Conservation (phyloP, 2,797 vertebrate species). For the Enteromius thamalakanensis region DNA sequence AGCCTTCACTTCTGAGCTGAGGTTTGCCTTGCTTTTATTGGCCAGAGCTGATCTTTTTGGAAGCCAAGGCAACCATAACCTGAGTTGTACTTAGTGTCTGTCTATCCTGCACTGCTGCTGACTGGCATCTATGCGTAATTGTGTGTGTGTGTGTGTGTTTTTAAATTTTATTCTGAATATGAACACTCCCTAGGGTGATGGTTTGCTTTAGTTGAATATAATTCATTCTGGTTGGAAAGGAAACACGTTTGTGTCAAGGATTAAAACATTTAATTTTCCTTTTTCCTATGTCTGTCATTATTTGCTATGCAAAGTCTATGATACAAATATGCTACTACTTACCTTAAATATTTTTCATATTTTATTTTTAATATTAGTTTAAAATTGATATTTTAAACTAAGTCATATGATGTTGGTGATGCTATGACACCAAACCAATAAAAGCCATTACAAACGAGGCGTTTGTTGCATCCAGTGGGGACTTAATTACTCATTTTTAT, state of each 20-base stretch:
- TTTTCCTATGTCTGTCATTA: neutral
- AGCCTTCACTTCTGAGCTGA: conserved; percentile 57
- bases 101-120: conserved; percentile 52
- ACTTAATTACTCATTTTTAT: no score
- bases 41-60: conserved; percentile 56
- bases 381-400: neutral
- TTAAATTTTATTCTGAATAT: neutral
- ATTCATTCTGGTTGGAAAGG: neutral
- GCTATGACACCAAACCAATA: no score
- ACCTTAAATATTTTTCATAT: neutral
- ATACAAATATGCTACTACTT: neutral
- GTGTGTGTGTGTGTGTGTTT: neutral
- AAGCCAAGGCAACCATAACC: conserved; percentile 61
- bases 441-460: no score
- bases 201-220: neutral
- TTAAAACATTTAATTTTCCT: neutral
- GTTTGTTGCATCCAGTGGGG: no score
- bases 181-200: neutral
- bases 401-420: no score
- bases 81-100: conserved; percentile 61
- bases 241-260: neutral
- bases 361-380: neutral
- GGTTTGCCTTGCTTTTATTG: conserved; percentile 66
- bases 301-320: neutral
- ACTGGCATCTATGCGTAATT: conserved; percentile 1